These are phyloP conservation scores for Lepidurus couesii DNA, from an alignment of 1,140 invertebrate genomes.

Conservation along the genomic window DNA sequence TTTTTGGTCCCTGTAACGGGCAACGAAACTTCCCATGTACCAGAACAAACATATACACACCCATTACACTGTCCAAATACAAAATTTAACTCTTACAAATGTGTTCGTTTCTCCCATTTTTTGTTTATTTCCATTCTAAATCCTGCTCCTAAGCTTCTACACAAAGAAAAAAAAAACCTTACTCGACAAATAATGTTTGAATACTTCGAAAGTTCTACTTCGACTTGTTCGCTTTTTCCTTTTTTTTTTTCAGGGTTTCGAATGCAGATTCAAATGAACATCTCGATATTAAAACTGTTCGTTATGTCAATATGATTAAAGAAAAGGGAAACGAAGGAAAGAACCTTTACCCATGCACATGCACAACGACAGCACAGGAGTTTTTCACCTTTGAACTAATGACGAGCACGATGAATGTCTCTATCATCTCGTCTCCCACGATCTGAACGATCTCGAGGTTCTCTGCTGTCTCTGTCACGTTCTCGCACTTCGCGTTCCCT, in stretches of 20 bases:
- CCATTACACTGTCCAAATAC: background rate
- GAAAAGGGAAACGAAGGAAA: background rate
- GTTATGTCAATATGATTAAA: background rate
- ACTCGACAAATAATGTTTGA: background rate
- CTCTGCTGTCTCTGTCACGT: conserved; percentile 27
- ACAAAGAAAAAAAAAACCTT: background rate
- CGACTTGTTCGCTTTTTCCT: background rate
- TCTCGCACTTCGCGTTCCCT: conserved; percentile 26
- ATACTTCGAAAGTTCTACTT: background rate
- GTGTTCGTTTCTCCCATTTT: background rate
- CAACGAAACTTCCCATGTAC: background rate
- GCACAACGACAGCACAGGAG: background rate
- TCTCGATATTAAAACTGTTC: background rate
- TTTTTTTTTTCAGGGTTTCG: background rate
- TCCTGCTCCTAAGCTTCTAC: background rate
- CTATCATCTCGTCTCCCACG: background rate
- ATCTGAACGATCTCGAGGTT: background rate
- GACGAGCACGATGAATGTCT: conserved; percentile 9
- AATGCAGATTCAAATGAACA: background rate
- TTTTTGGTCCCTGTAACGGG: background rate
- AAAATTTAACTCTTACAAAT: background rate
- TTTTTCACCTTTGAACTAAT: conserved; percentile 21
- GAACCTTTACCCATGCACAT: background rate
- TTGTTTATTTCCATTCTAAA: background rate
- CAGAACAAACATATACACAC: background rate